Conservation (phyloP, 2,888 invertebrate species). For the Tetramorium bicarinatum region DNA sequence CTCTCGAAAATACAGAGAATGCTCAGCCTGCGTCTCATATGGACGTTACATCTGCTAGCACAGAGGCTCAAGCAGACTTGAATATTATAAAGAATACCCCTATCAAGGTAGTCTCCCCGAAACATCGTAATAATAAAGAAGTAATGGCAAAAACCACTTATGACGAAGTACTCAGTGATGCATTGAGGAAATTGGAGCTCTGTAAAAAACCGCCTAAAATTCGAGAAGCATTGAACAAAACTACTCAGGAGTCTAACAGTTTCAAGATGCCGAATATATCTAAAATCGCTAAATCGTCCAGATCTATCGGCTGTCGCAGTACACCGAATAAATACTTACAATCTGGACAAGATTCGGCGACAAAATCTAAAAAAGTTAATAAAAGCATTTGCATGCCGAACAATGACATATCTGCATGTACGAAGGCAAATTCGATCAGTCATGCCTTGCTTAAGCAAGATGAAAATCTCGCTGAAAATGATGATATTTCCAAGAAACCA, state of each 20-base stretch:
- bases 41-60: not conserved
- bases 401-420: not conserved
- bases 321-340: slow-evolving; percentile 27
- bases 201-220: slow-evolving; percentile 27
- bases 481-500: not conserved
- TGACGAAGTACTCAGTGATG: slow-evolving; percentile 73
- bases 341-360: not conserved
- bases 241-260: slow-evolving; percentile 46
- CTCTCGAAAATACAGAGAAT: slow-evolving; percentile 5
- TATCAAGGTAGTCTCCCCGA: slow-evolving; percentile 70
- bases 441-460: not conserved
- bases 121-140: slow-evolving; percentile 61
- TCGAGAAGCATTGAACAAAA: slow-evolving; percentile 54
- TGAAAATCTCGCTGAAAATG: not conserved
- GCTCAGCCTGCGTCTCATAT: not conserved
- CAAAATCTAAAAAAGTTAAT: not conserved
- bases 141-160: slow-evolving; percentile 62
- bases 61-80: slow-evolving; percentile 64
- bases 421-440: not conserved
- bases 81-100: slow-evolving; percentile 66
- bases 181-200: slow-evolving; percentile 71
- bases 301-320: slow-evolving; percentile 63
- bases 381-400: not conserved
- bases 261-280: slow-evolving; percentile 65
- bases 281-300: slow-evolving; percentile 59